These are phyloP conservation scores for Synchiropus splendidus DNA, from an alignment of 2,113 vertebrate species.

Conservation along the genomic window DNA sequence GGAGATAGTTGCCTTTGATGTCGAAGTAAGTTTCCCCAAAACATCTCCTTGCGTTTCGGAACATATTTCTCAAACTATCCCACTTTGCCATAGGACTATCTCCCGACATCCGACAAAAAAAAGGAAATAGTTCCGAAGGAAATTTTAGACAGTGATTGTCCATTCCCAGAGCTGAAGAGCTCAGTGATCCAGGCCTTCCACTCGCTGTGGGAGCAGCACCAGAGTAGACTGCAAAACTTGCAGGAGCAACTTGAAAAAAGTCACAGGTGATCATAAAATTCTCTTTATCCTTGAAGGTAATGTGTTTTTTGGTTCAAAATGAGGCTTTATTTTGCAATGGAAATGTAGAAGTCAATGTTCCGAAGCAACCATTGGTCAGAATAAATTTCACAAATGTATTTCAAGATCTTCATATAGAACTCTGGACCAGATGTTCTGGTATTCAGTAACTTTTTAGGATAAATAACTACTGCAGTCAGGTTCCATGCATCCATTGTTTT, in stretches of 20 bases:
- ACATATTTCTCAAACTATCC: background rate
- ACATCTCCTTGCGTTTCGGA: background rate
- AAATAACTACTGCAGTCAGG: no score
- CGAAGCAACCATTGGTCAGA: no score
- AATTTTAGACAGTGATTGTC: conserved; percentile 72
- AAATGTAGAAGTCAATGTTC: no score
- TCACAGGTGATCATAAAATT: conserved; percentile 59
- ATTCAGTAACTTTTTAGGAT: no score
- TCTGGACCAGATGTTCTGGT: no score
- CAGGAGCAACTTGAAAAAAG: conserved; percentile 60
- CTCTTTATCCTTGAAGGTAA: no score
- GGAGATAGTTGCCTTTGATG: conserved; percentile 53
- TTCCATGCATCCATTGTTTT: no score
- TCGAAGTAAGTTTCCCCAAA: conserved; percentile 61
- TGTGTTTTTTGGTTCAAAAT: no score
- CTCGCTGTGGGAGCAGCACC: conserved; percentile 66
- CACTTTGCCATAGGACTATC: conserved; percentile 38
- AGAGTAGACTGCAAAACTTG: conserved; percentile 58
- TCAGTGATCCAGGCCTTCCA: conserved; percentile 70
- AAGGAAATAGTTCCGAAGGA: conserved; percentile 62
- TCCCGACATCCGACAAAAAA: conserved; percentile 40
- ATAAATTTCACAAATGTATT: no score
- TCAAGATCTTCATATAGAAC: no score
- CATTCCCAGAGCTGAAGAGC: conserved; percentile 72
- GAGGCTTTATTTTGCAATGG: no score